Base-by-base conservation (phyloP, 2,797 vertebrate genomes). In the Margarornis squamiger region DNA sequence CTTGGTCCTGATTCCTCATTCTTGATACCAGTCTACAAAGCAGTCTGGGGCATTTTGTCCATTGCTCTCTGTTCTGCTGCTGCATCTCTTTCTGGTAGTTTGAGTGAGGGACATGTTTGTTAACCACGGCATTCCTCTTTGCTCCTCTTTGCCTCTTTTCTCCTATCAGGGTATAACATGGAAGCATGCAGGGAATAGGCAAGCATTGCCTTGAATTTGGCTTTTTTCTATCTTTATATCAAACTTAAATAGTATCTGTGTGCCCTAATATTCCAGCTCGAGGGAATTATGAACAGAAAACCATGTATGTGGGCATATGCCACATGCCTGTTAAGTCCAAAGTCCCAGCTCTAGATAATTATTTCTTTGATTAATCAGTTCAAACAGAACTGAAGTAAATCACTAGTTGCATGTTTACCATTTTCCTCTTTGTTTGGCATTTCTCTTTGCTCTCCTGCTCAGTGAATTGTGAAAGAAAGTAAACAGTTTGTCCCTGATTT, bases 291-390 rank as follows among this genome's bases (percentile, higher is more conserved):
- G 24, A 68, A 22, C 23, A 85, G 62, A 72, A 81, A 81, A 48
- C 24, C 15, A 34, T n/a, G 17, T 58, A 9, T 23, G 32, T 72
- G 32, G 32, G 86, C 17, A 5, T 65, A 34, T 49, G 58, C 45
- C 66, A 78, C 34, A 29, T 30, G 17, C 55, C 76, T 85, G n/a
- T 48, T 32, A 51, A 79, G n/a, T 86, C 52, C n/a, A 7, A 70
- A 91, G 82, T 91, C 27, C 23, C 1, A 13, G n/a, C 9, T 77
- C 72, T 80, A 55, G 88, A 45, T 59, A 83, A 77, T 86, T 51
- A 84, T 84, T 94, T 86, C 39, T 91, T 66, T n/a, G 36, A 86
- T 65, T 79, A 79, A 51, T 86, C 90, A 67, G 67, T 82, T 85
- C 67, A 91, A 91, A 90, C 36, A 79, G 75, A 73, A 55, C 55